These are phyloP conservation scores for Psittacula cyanocephala DNA, from an alignment of 2,113 vertebrate genomes.

Conservation along the genomic window DNA sequence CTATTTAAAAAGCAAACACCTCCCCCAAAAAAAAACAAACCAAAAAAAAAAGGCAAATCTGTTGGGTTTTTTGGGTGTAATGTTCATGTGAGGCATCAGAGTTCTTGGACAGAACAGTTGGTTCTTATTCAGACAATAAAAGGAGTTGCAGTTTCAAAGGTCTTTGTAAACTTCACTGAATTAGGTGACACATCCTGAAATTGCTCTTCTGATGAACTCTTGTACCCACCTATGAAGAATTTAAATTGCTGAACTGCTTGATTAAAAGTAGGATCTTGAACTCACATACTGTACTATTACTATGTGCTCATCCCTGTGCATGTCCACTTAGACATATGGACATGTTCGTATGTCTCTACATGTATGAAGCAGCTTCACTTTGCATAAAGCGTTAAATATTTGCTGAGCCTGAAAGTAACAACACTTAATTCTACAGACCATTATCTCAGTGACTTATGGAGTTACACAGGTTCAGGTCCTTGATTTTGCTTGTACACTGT, in stretches of 20 bases:
- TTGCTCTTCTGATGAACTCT: neutral
- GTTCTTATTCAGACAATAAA: neutral
- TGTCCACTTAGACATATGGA: neutral
- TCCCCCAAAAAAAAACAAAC: neutral
- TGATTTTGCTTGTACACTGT: neutral
- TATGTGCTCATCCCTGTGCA: neutral
- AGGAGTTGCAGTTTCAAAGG: neutral
- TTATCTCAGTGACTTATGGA: neutral
- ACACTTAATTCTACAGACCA: neutral
- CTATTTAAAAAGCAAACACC: neutral
- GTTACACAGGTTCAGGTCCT: neutral
- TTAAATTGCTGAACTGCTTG: neutral
- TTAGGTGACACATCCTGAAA: neutral
- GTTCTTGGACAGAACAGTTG: neutral
- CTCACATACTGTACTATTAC: neutral
- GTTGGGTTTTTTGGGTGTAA: neutral
- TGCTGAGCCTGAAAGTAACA: neutral
- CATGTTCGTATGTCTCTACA: neutral
- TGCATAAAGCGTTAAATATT: neutral
- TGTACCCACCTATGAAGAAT: rapidly evolving
- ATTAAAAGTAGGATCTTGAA: neutral
- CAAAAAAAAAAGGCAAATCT: neutral
- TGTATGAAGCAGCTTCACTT: neutral
- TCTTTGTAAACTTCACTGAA: neutral
- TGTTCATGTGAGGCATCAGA: neutral